Conservation (phyloP, 2,888 invertebrate species). For the Prenolepis imparis region DNA sequence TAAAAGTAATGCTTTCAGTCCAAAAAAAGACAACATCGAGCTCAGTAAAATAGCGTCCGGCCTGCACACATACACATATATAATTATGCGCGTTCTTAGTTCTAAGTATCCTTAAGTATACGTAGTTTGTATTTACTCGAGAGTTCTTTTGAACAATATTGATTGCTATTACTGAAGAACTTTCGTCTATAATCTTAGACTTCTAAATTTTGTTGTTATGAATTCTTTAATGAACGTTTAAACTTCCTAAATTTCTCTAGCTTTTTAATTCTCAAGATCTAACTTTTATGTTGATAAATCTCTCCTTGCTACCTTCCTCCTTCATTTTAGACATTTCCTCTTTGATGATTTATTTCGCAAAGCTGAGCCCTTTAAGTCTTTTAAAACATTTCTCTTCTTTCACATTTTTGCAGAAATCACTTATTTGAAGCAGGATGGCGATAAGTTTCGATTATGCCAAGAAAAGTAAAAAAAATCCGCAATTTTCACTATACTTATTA, state of each 20-base stretch:
- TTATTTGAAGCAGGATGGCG: not conserved
- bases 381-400: not conserved
- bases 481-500: not conserved
- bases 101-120: conserved; percentile 25
- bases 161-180: conserved; percentile 85
- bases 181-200: conserved; percentile 85
- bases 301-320: not conserved
- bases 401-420: not conserved
- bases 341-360: conserved; percentile 9
- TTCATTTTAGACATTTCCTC: not conserved
- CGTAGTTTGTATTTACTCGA: conserved; percentile 19
- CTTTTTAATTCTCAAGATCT: conserved; percentile 9
- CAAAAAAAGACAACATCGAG: conserved; percentile 59
- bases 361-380: not conserved
- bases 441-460: not conserved
- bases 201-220: conserved; percentile 38
- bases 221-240: conserved; percentile 22
- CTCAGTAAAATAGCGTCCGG: conserved; percentile 45
- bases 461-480: not conserved
- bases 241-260: conserved; percentile 1
- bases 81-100: not conserved
- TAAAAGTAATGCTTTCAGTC: conserved; percentile 76
- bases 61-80: conserved; percentile 53
- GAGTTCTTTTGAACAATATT: conserved; percentile 78
- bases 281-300: not conserved